These are phyloP conservation scores for Synanthedon vespiformis DNA, from an alignment of 2,888 invertebrate species.

Conservation along the genomic window DNA sequence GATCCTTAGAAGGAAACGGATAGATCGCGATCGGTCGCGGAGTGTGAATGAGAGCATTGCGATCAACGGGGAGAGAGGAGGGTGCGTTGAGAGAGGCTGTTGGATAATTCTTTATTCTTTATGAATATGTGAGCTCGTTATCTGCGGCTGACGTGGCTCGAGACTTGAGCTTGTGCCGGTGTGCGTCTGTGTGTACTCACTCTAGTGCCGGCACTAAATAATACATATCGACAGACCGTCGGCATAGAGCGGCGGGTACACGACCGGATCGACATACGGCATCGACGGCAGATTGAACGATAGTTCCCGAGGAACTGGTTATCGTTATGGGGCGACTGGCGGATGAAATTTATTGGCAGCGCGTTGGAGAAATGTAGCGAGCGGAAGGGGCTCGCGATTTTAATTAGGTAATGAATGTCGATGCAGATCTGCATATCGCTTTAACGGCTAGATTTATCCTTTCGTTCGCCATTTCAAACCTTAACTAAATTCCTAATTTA, in stretches of 20 bases:
- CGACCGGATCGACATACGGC: conserved; percentile 70
- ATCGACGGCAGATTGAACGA: conserved; percentile 71
- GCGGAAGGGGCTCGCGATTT: conserved; percentile 70
- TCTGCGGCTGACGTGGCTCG: conserved; percentile 53
- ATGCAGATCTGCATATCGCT: conserved; percentile 69
- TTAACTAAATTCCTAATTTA: conserved; percentile 44
- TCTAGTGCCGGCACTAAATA: conserved; percentile 57
- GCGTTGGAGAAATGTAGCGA: conserved; percentile 70
- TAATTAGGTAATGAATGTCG: conserved; percentile 72
- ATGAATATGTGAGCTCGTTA: conserved; percentile 71
- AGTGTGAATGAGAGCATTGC: conserved; percentile 69
- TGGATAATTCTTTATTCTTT: conserved; percentile 69
- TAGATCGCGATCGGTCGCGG: conserved; percentile 61
- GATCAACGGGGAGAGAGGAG: conserved; percentile 35
- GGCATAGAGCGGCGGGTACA: conserved; percentile 66
- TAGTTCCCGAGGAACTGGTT: conserved; percentile 71
- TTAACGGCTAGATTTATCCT: conserved; percentile 66
- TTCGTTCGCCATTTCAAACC: conserved; percentile 51
- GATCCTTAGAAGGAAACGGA: conserved; percentile 57
- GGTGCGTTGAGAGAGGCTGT: conserved; percentile 45
- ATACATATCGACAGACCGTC: conserved; percentile 67
- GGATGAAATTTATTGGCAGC: conserved; percentile 70
- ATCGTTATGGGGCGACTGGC: conserved; percentile 70
- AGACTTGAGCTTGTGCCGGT: conserved; percentile 32
- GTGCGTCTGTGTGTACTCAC: conserved; percentile 34